phyloP scores from a whole-genome alignment of 2,113 vertebrate species.

The Oncorhynchus masou region DNA sequence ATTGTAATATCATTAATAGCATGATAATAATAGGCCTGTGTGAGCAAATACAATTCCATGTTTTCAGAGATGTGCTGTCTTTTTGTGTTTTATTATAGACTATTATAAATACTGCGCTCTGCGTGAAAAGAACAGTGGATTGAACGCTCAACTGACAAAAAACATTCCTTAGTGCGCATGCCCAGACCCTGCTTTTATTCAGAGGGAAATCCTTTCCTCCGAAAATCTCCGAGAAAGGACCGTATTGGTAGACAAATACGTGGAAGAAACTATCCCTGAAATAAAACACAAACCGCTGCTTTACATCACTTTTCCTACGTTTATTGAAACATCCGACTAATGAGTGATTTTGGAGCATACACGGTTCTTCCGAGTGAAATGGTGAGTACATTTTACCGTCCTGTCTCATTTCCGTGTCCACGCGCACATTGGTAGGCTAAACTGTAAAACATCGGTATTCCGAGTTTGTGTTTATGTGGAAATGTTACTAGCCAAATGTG shows the following conservation, averaged over 20 bases:
- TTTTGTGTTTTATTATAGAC: too few species aligned
- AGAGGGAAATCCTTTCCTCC: conserved; percentile 51
- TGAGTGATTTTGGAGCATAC: not conserved
- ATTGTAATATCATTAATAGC: too few species aligned
- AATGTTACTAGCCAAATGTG: not conserved
- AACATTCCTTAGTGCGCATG: conserved; percentile 56
- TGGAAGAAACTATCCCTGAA: conserved; percentile 15
- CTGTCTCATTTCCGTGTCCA: conserved; percentile 27
- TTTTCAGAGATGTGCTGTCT: too few species aligned
- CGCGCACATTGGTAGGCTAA: conserved; percentile 20
- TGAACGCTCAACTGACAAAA: not conserved
- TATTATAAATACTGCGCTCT: not conserved
- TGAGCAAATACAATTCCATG: too few species aligned
- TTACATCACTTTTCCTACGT: not conserved
- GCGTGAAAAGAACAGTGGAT: not conserved
- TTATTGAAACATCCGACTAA: not conserved
- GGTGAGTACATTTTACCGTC: conserved; percentile 67
- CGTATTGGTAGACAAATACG: conserved; percentile 15
- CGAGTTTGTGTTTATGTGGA: not conserved
- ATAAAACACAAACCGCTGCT: not conserved
- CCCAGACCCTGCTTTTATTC: conserved; percentile 23
- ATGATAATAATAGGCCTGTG: too few species aligned
- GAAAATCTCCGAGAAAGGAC: conserved; percentile 39
- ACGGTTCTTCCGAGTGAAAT: conserved; percentile 60
- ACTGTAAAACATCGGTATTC: not conserved